Evolutionary conservation across 1,140 invertebrate species (phyloP), one percentile per base, ranked within the genome.

Genomic region (Caerostris darwini): DNA sequence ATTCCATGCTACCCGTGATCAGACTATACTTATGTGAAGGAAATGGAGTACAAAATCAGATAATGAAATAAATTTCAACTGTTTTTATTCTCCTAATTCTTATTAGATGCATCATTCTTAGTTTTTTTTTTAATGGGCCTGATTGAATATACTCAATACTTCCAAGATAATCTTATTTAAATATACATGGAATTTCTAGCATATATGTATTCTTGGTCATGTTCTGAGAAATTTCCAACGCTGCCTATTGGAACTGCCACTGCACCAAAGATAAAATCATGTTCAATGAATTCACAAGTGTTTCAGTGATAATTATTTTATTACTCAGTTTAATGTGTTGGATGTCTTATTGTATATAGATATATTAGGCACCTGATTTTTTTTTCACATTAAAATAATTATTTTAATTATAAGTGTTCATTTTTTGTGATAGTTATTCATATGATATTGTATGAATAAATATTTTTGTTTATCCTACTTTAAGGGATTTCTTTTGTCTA

Each of bases 241-340:
- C 71, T 77, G 71, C 71, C 71, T 53, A 12, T 53, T 77, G 7
- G 53, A 77, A 34, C 71, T 77, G 71, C 71, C 71, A 77, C 71
- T 50, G 34, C 71, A 77, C 71, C 71, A 77, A 77, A 77, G 71
- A 77, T 77, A 34, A 34, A 19, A 53, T 77, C 71, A 77, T 12
- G 53, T 77, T 77, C 19, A 71, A 8, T 34, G 19, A 34, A 71
- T 71, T 34, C 71, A 77, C 7, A 8, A 77, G 10, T 77, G 12
- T 77, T 77, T 50, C 19, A 71, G 34, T 77, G 71, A 50, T 7
- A 77, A 77, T 8, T 10, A 12, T 14, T 50, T 53, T 71, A 5
- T 67, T 12, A 67, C n/a, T n/a, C 61, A 67, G 14, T 67, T 67
- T 67, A 67, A 14, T 67, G n/a, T 17, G 61, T 17, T 53, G 69